Base-by-base conservation (phyloP, 2,888 invertebrate species). In the Scelioninae gen. 2 region DNA sequence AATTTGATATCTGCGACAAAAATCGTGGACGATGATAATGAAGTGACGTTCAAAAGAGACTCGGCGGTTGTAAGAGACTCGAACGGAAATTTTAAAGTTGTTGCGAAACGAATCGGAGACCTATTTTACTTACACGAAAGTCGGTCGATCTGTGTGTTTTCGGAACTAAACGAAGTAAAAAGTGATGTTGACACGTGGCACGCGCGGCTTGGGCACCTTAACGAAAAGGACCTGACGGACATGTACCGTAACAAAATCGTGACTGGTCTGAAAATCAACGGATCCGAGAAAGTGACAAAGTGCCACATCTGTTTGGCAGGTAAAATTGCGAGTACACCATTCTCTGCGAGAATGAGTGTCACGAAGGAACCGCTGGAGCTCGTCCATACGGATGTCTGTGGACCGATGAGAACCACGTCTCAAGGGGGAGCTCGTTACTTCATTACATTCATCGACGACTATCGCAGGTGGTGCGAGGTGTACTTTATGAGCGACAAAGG, bases 351-450 rank as follows among this genome's bases (percentile, higher is more conserved):
- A 1, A 18, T 5, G 2, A 7, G 31, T 5, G 11, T 4, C 5
- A 13, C 35, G 3, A 2, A 2, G 10, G 18, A 31, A 6, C 4
- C n/a, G 2, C 55, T 77, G 0, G 67, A 74, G 10, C 63, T 75
- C 10, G 43, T 77, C 1, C 57, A 65, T n/a, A 31, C 73, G 0
- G 71, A 76, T 16, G 22, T 77, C 0, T 76, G 73, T 7, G 73
- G 75, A 0, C 79, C 79, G 0, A 76, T 77, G 70, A 39, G 70
- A 0, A 18, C 11, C 0, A 22, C 19, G 25, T 58, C 45, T 6
- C 33, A 22, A 22, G 58, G 58, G 1, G 22, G 16, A 16, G 63
- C 1, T 46, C 71, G 18, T 74, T 81, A 46, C 35, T 11, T 10
- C 6, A 6, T 55, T 1, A 55, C 15, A 2, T 55, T 55, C 11